Base-by-base conservation (phyloP, 2,113 vertebrate genomes). In the Turdus rufiventris region DNA sequence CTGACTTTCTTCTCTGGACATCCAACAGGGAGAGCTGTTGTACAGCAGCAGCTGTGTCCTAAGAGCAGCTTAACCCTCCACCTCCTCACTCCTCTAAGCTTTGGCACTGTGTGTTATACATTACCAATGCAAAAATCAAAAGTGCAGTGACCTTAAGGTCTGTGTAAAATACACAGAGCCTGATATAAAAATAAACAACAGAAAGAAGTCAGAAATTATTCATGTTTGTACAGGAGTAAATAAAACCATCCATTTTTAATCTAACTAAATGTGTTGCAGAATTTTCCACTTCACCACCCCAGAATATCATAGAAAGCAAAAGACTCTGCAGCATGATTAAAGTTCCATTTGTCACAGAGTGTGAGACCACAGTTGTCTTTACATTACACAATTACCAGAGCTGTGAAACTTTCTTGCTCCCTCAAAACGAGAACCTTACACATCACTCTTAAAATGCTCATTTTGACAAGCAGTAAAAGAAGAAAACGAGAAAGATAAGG, bases 11-110 rank as follows among this genome's bases (percentile, higher is more conserved):
- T 51, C 75, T 89, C 50, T 2, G 9, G 65, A 71, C 48, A 77
- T 87, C 95, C 90, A 90, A 97, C 88, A 96, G 94, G 93, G 94
- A 96, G 94, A 97, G 94, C 96, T 96, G 79, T 97, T 97, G 93
- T 56, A 96, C 85, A 95, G 85, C 90, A 81, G 94, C 83, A 83
- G 17, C 28, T 56, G 15, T 36, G 33, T 68, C 6, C 2, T 36
- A 47, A 38, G 26, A 63, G 74, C 85, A 91, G 85, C 71, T 80
- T 51, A 70, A 93, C 51, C 62, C 53, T 85, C 80, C 75, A 80
- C 58, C 43, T 93, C 80, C 78, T 77, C 63, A 56, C 38, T 78
- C 76, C 70, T 71, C 47, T 38, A 34, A 67, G 31, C 58, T 74
- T 56, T 24, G 68, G 65, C 75, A 91, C 18, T n/a, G 9, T 23